A percentile compares a stretch with the other conserved stretches of the same genome.
Evolutionary conservation across 1,140 invertebrate genomes (phyloP).

Genomic region (Neotoxoptera formosana): DNA sequence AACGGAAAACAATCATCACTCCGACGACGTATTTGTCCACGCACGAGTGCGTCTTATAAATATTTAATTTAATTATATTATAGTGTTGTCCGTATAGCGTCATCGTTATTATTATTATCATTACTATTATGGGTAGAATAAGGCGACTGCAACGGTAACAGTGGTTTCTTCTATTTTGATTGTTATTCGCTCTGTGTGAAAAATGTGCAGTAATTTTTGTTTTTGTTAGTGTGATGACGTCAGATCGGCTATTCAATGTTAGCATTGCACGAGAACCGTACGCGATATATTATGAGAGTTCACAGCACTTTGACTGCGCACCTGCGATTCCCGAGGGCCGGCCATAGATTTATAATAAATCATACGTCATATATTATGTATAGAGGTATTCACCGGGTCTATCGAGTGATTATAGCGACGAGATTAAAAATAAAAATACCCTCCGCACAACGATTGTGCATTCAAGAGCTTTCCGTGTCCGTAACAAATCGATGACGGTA

Average conservation of each 20-base stretch:
- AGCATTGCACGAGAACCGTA: not conserved
- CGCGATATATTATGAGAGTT: constrained; percentile 14
- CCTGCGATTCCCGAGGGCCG: not conserved
- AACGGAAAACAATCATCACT: not conserved
- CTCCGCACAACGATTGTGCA: not conserved
- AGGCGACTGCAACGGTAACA: not conserved
- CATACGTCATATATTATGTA: not conserved
- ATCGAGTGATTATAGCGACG: constrained; percentile 23
- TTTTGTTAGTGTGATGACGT: not conserved
- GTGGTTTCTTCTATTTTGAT: not conserved
- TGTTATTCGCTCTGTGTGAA: not conserved
- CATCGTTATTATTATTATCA: not conserved
- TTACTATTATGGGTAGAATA: not conserved
- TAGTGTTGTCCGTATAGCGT: not conserved
- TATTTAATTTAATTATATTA: not conserved
- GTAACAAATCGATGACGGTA: constrained; percentile 36
- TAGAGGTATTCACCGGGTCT: not conserved
- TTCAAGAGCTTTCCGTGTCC: constrained; percentile 31
- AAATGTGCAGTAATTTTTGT: not conserved
- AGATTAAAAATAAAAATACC: constrained; percentile 34
- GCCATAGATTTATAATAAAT: not conserved
- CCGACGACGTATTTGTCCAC: not conserved
- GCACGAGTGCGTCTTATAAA: not conserved
- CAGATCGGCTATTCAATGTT: constrained; percentile 3
- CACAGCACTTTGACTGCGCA: constrained; percentile 34